Conservation (phyloP, 1,140 invertebrate species). For the Oncopodura yosiiana region DNA sequence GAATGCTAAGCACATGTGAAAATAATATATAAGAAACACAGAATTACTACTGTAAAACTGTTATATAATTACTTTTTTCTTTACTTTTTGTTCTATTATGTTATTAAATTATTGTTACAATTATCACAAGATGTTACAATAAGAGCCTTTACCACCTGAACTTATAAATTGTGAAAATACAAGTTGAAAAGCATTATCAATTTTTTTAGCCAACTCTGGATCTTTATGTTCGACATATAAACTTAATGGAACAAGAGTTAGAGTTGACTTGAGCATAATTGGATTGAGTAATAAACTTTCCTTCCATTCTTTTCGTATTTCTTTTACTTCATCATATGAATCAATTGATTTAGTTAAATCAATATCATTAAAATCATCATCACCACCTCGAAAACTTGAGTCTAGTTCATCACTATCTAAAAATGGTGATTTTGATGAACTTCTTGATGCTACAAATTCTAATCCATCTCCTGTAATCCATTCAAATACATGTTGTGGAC, state of each 20-base stretch:
- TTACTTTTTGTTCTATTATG: too few species aligned
- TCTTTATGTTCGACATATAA: slow-evolving; percentile 10
- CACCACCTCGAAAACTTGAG: slow-evolving; percentile 13
- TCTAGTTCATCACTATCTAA: slow-evolving; percentile 5
- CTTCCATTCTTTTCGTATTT: slow-evolving; percentile 13
- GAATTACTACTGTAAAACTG: too few species aligned
- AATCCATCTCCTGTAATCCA: slow-evolving; percentile 24
- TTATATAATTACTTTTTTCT: too few species aligned
- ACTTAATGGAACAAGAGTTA: slow-evolving; percentile 16
- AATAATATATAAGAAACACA: too few species aligned
- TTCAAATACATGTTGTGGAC: slow-evolving; percentile 9
- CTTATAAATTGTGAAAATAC: slow-evolving; percentile 17
- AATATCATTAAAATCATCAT: slow-evolving; percentile 6
- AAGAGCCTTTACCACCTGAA: slow-evolving; percentile 7
- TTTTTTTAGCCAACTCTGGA: slow-evolving; percentile 12
- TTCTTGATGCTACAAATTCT: slow-evolving; percentile 15
- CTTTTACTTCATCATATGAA: slow-evolving; percentile 3
- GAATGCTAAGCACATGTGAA: too few species aligned
- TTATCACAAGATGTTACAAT: slow-evolving; percentile 8
- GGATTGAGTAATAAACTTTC: slow-evolving; percentile 12
- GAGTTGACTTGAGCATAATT: slow-evolving; percentile 9
- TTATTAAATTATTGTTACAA: too few species aligned
- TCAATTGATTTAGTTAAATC: slow-evolving; percentile 14
- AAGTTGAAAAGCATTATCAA: slow-evolving; percentile 17
- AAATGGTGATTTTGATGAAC: slow-evolving; percentile 5